phyloP scores from a whole-genome alignment of 2,797 vertebrate species.

The Danio tinwini region DNA sequence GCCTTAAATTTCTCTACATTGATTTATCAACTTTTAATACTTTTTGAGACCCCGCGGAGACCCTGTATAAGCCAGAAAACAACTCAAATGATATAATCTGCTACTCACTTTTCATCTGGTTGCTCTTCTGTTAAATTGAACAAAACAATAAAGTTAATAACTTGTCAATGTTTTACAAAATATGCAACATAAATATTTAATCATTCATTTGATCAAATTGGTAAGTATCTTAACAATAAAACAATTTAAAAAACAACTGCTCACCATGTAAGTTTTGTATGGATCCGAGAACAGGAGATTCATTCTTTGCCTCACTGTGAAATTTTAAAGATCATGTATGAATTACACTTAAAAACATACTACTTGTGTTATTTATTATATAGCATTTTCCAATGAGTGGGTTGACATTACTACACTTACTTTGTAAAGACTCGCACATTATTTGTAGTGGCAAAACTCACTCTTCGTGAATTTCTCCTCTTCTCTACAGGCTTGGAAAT shows the following conservation, averaged over 20 bases:
- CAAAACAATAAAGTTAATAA: not conserved
- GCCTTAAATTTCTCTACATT: too few species aligned
- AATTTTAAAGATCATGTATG: conserved; percentile 40
- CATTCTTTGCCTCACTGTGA: conserved; percentile 73
- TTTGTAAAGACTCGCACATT: conserved; percentile 78
- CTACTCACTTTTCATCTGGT: conserved; percentile 50
- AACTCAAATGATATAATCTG: not conserved
- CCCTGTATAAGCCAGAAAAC: not conserved
- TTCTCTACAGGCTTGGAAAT: conserved; percentile 68
- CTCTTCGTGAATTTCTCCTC: conserved; percentile 78
- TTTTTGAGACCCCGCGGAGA: too few species aligned
- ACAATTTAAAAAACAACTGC: conserved; percentile 49
- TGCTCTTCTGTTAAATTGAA: conserved; percentile 32
- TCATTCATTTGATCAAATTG: not conserved
- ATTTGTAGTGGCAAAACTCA: conserved; percentile 81
- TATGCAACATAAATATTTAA: conserved; percentile 1
- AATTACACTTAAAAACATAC: not conserved
- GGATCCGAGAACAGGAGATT: conserved; percentile 64
- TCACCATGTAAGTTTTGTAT: conserved; percentile 67
- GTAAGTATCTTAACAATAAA: not conserved
- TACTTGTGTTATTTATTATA: not conserved
- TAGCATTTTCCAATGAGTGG: not conserved
- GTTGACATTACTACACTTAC: conserved; percentile 60
- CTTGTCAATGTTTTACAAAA: not conserved
- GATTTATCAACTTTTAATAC: too few species aligned